phyloP scores from a whole-genome alignment of 2,797 vertebrate genomes.

The Chelidonichthys spinosus region DNA sequence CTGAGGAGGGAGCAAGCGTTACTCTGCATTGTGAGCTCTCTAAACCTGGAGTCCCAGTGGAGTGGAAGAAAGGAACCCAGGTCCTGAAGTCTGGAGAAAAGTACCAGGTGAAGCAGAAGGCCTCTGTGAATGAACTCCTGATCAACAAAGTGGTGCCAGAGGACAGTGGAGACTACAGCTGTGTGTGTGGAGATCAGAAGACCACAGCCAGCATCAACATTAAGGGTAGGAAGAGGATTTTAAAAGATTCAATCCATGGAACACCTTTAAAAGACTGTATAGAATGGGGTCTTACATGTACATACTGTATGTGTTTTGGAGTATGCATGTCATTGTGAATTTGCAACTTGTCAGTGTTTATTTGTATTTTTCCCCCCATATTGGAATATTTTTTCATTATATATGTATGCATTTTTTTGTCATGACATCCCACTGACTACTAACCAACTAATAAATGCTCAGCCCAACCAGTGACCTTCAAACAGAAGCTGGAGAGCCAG shows the following conservation, averaged over 20 bases:
- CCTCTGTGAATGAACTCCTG: conserved; percentile 76
- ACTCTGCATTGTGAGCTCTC: conserved; percentile 74
- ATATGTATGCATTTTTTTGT: neutral
- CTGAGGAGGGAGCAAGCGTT: conserved; percentile 59
- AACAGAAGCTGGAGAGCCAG: conserved; percentile 60
- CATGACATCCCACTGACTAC: neutral
- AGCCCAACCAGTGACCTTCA: conserved; percentile 84
- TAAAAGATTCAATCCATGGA: neutral
- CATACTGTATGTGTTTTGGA: neutral
- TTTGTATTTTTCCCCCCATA: neutral
- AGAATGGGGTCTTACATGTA: neutral
- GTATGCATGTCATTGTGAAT: neutral
- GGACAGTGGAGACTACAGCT: conserved; percentile 85
- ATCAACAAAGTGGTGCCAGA: conserved; percentile 72
- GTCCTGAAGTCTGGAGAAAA: conserved; percentile 80
- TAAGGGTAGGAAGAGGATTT: conserved; percentile 68
- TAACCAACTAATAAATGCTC: conserved; percentile 36
- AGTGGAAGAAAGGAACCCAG: conserved; percentile 84
- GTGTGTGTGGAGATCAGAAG: conserved; percentile 82
- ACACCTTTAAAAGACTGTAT: neutral
- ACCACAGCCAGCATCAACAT: conserved; percentile 75
- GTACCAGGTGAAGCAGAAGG: conserved; percentile 81
- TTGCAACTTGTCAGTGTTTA: neutral
- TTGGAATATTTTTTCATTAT: too few relatives aligned
- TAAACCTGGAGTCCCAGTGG: conserved; percentile 67